phyloP scores from a whole-genome alignment of 2,113 vertebrate genomes.

The Podarcis muralis region DNA sequence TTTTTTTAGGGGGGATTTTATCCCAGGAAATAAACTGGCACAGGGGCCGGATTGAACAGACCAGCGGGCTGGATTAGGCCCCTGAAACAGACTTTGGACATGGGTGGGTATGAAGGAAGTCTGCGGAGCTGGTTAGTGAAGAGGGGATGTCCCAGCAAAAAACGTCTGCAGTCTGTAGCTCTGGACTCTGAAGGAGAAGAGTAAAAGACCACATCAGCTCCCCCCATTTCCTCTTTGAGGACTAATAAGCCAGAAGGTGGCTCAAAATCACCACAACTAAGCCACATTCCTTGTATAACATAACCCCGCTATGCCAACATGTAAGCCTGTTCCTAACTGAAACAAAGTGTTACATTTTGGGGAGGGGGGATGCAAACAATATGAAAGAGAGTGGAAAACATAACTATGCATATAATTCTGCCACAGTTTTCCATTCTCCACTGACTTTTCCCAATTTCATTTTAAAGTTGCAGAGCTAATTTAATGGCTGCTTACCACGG shows the following conservation, averaged over 20 bases:
- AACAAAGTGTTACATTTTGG: background rate
- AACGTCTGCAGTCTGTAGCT: background rate
- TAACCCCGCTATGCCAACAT: background rate
- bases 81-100: too few relatives aligned
- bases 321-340: background rate
- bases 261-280: background rate
- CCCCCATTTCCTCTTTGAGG: background rate
- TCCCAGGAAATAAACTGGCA: too few relatives aligned
- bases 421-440: background rate
- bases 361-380: background rate
- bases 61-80: too few relatives aligned
- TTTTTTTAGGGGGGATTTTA: too few relatives aligned
- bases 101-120: background rate
- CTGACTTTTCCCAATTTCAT: background rate
- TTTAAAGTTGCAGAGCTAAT: background rate
- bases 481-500: background rate
- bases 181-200: background rate
- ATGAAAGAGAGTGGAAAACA: background rate
- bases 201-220: background rate
- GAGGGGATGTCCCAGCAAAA: background rate
- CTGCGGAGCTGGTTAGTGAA: background rate
- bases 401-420: background rate
- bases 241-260: background rate
- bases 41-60: too few relatives aligned
- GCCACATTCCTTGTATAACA: background rate